These are phyloP conservation scores for Gryllus longicercus DNA, from an alignment of 2,888 invertebrate species.

Conservation along the genomic window DNA sequence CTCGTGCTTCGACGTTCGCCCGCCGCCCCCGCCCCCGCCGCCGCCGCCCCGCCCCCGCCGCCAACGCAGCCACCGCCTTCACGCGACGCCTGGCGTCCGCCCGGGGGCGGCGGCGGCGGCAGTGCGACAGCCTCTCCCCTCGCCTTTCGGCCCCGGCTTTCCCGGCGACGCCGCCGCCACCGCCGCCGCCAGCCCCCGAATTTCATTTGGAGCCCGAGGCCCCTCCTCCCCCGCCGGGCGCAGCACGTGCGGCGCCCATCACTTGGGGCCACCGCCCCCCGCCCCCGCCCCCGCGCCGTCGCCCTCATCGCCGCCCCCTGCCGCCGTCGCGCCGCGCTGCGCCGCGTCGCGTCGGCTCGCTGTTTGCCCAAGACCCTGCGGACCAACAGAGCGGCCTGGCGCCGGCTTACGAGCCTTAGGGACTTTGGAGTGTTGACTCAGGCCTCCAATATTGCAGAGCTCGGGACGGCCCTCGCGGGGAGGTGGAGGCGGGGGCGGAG, in stretches of 20 bases:
- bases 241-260: no score
- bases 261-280: not conserved
- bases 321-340: not conserved
- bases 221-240: not conserved
- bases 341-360: not conserved
- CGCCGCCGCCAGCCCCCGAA: not conserved
- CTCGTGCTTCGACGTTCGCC: no score
- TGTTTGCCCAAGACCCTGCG: slow-evolving; percentile 26
- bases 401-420: slow-evolving; percentile 24
- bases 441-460: slow-evolving; percentile 33
- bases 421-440: slow-evolving; percentile 32
- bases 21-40: no score
- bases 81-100: not conserved
- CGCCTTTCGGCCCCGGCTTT: not conserved
- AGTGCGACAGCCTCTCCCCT: not conserved
- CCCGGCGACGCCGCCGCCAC: not conserved
- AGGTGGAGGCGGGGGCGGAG: slow-evolving; percentile 18
- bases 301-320: not conserved
- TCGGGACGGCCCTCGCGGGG: not conserved
- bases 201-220: slow-evolving; percentile 12
- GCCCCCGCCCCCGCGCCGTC: not conserved
- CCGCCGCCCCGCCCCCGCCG: no score
- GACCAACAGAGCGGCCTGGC: slow-evolving; percentile 21
- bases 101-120: slow-evolving; percentile 21
- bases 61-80: not conserved